These are phyloP conservation scores for Anomalospiza imberbis DNA, from an alignment of 2,797 vertebrate genomes.

Conservation along the genomic window DNA sequence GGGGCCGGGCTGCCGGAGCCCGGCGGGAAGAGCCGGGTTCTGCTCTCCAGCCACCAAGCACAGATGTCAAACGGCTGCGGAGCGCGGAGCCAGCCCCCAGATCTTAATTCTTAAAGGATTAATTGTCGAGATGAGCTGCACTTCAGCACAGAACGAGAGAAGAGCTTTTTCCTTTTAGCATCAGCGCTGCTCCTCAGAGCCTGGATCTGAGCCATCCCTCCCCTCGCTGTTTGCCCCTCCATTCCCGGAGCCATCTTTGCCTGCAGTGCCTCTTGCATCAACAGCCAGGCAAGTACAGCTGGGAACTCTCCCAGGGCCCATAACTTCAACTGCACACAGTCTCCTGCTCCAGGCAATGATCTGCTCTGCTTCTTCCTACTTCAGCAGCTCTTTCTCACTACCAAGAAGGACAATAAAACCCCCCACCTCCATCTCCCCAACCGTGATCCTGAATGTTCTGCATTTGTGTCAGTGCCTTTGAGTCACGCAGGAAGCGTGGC, in stretches of 20 bases:
- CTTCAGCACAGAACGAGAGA: not conserved
- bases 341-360: constrained; percentile 62
- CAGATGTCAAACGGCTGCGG: not conserved
- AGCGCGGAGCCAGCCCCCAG: not conserved
- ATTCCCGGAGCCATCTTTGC: constrained; percentile 17
- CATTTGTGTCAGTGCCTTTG: constrained; percentile 19
- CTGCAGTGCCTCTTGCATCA: constrained; percentile 39
- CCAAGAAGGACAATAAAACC: constrained; percentile 42
- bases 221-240: constrained; percentile 24
- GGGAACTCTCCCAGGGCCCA: constrained; percentile 53
- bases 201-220: constrained; percentile 54
- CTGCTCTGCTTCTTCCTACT: constrained; percentile 60
- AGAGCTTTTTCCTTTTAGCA: constrained; percentile 7
- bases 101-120: constrained; percentile 57
- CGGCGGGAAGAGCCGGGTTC: not conserved
- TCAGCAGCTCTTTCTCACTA: constrained; percentile 45
- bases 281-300: constrained; percentile 59
- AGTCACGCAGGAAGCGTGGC: not conserved
- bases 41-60: not conserved
- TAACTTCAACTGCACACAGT: constrained; percentile 44
- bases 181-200: constrained; percentile 9
- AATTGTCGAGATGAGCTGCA: constrained; percentile 53
- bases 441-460: not conserved
- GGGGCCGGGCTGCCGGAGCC: fast-evolving
- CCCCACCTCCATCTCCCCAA: not conserved